Percentiles rank a stretch among this genome's conserved stretches.
These are phyloP conservation scores for Microctenopoma lineatum DNA, from an alignment of 2,797 vertebrate species.

Conservation along the genomic window DNA sequence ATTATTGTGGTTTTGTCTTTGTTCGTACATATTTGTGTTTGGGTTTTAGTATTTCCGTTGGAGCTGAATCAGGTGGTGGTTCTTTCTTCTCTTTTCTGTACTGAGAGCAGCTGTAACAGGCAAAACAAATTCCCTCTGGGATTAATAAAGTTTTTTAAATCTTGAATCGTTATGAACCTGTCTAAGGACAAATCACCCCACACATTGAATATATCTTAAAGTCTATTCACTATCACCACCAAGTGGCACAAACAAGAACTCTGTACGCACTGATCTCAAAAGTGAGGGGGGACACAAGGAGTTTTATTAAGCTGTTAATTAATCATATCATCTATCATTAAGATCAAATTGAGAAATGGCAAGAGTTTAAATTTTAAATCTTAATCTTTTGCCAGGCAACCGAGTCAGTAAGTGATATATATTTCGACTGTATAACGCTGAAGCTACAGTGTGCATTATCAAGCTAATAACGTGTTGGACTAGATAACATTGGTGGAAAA, in stretches of 20 bases:
- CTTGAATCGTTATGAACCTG: not conserved
- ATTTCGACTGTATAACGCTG: not conserved
- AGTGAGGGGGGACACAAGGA: not conserved
- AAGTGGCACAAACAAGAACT: conserved; percentile 65
- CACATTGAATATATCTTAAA: not conserved
- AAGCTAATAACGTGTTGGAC: not conserved
- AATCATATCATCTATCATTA: not conserved
- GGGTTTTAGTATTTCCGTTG: too few relatives aligned
- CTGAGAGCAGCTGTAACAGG: too few relatives aligned
- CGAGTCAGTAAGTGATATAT: not conserved
- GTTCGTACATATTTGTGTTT: too few relatives aligned
- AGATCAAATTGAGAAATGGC: not conserved
- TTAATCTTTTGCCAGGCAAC: not conserved
- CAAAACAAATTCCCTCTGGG: too few relatives aligned
- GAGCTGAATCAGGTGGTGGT: too few relatives aligned
- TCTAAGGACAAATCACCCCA: not conserved
- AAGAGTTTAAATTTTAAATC: not conserved
- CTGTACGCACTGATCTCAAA: not conserved
- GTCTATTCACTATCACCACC: conserved; percentile 56
- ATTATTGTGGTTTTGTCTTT: too few relatives aligned
- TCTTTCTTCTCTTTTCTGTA: too few relatives aligned
- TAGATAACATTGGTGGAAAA: conserved; percentile 14
- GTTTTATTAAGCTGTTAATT: not conserved
- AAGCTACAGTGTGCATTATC: not conserved
- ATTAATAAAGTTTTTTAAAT: too few relatives aligned